A percentile compares a stretch with the other conserved stretches of the same genome.
These are phyloP conservation scores for Drosophila subsilvestris DNA, from an alignment of 2,888 invertebrate genomes.

Conservation along the genomic window DNA sequence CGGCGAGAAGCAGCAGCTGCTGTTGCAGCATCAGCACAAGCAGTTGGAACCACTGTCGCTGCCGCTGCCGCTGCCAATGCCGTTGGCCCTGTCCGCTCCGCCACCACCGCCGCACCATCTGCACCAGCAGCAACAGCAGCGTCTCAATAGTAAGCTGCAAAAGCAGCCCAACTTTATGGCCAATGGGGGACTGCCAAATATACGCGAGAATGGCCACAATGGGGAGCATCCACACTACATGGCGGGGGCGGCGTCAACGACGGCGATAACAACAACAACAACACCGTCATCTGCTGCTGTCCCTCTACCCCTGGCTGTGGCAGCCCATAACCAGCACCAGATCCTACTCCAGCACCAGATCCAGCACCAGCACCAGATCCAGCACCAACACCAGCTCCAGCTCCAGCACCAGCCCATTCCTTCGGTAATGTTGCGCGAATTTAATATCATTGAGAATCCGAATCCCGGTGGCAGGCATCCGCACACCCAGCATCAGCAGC, in stretches of 20 bases:
- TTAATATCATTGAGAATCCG: conserved; percentile 84
- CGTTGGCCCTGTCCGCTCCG: not conserved
- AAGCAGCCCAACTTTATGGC: conserved; percentile 81
- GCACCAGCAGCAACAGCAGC: conserved; percentile 82
- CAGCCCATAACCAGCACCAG: conserved; percentile 51
- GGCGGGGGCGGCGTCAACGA: conserved; percentile 26
- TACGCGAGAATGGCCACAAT: conserved; percentile 80
- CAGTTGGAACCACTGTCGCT: conserved; percentile 24
- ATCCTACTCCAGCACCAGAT: conserved; percentile 48
- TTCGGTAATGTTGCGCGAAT: conserved; percentile 85
- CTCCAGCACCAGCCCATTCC: conserved; percentile 79
- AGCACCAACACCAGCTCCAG: conserved; percentile 53
- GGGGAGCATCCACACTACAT: conserved; percentile 59
- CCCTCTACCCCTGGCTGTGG: conserved; percentile 49
- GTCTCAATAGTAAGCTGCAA: conserved; percentile 81
- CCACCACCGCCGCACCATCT: conserved; percentile 69
- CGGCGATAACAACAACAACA: conserved; percentile 53
- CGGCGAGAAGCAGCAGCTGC: conserved; percentile 78
- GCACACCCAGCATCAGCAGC: conserved; percentile 53
- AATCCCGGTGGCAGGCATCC: conserved; percentile 82
- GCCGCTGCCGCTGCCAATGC: not conserved
- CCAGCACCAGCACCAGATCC: conserved; percentile 55
- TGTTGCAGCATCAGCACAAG: conserved; percentile 77
- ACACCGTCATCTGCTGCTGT: conserved; percentile 37
- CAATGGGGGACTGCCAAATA: conserved; percentile 83